Evolutionary conservation across 2,888 invertebrate genomes (phyloP), one percentile per base, ranked within the genome.

Genomic region (Eugnorisma glareosa): DNA sequence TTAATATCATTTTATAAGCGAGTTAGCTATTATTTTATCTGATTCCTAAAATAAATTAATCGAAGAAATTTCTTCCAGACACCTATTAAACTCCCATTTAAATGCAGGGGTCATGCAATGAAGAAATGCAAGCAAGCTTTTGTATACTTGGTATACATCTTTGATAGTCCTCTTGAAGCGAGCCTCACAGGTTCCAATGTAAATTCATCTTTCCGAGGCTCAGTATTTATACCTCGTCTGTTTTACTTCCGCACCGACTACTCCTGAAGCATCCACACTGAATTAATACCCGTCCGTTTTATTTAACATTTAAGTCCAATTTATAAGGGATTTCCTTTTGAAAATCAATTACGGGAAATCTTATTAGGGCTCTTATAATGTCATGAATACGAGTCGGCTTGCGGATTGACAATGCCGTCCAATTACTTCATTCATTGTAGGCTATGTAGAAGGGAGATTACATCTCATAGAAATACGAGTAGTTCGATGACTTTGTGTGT

Each of bases 271-370:
- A 87, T 77, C 74, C 74, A 80, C 77, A 82, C 75, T 82, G 81
- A 88, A 84, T 84, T 77, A 88, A 85, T 75, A 85, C 77, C 75
- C 79, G 48, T 67, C 83, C 67, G 57, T 73, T 78, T 86, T 84
- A 79, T 84, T 81, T 88, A 87, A 75, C 67, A 24, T 81, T 86
- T 83, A 77, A 82, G 80, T 87, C 82, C 76, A 86, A 86, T 89
- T 84, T 81, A 87, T 84, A 88, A 80, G 86, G 86, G 88, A 82
- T 85, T 85, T 85, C 73, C 85, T 89, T 45, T 89, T 88, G 82
- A 84, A 89, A 90, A 89, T 89, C 89, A 89, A 89, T 90, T 90
- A 89, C 79, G 79, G 74, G 37, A 82, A 83, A 90, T 89, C 85
- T 88, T 89, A 87, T 89, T 88, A 88, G 77, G 74, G 75, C 69